Conservation (phyloP, 2,888 invertebrate species). For the Drosophila ezoana region DNA sequence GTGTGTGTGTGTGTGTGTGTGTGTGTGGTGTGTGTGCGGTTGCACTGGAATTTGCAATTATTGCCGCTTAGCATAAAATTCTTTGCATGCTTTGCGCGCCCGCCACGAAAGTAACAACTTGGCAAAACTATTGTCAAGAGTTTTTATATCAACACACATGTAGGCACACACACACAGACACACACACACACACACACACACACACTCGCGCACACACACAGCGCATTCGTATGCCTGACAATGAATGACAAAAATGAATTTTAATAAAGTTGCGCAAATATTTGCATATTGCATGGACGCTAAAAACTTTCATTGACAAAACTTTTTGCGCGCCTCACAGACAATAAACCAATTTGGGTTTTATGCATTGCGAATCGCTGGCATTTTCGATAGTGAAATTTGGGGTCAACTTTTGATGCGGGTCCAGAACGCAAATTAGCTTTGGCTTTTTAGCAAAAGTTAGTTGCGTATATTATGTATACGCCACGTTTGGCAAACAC, state of each 20-base stretch:
- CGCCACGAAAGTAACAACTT: constrained; percentile 73
- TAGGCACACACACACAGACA: constrained; percentile 14
- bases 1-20: constrained; percentile 21
- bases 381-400: constrained; percentile 64
- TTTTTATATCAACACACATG: constrained; percentile 55
- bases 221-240: constrained; percentile 32
- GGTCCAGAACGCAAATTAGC: constrained; percentile 73
- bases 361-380: constrained; percentile 47
- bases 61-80: constrained; percentile 78
- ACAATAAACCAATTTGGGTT: constrained; percentile 74
- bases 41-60: constrained; percentile 78
- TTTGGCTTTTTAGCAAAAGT: constrained; percentile 58
- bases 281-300: constrained; percentile 74
- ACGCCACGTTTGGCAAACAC: constrained; percentile 62
- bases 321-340: constrained; percentile 52
- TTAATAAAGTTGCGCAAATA: constrained; percentile 79
- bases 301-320: constrained; percentile 77
- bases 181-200: constrained; percentile 5
- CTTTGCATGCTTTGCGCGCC: constrained; percentile 64
- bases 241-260: constrained; percentile 80
- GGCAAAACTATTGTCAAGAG: constrained; percentile 76
- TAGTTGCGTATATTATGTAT: constrained; percentile 68
- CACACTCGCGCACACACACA: not conserved
- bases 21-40: constrained; percentile 48
- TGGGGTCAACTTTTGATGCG: constrained; percentile 69